Conservation (phyloP, 2,797 vertebrate species). For the Eutrigla gurnardus region DNA sequence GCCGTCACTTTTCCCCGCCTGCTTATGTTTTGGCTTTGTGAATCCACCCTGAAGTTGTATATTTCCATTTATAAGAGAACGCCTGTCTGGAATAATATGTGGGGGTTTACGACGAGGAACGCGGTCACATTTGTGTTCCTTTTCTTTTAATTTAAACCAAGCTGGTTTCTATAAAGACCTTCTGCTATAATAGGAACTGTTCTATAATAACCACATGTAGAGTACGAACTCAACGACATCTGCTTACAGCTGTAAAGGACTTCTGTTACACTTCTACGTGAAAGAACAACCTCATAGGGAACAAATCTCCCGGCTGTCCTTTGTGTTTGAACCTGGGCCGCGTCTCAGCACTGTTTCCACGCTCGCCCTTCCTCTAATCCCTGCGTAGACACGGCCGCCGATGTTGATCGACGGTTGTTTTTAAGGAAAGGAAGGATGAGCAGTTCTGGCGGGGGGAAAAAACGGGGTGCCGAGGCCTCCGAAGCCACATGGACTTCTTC, state of each 20-base stretch:
- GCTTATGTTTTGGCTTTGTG: conserved; percentile 47
- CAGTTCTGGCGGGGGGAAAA: conserved; percentile 15
- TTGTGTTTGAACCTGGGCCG: conserved; percentile 63
- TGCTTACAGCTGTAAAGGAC: conserved; percentile 61
- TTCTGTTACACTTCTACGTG: conserved; percentile 58
- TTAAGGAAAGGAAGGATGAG: conserved; percentile 30
- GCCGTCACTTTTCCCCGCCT: conserved; percentile 23
- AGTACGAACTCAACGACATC: conserved; percentile 30
- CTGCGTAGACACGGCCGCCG: conserved; percentile 54
- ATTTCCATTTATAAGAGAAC: conserved; percentile 65
- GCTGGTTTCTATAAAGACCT: conserved; percentile 44
- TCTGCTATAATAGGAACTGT: conserved; percentile 59
- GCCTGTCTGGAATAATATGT: conserved; percentile 44
- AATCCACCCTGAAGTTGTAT: conserved; percentile 63
- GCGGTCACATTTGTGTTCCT: conserved; percentile 51
- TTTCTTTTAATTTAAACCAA: not conserved
- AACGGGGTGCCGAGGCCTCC: conserved; percentile 34
- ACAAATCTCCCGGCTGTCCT: conserved; percentile 57
- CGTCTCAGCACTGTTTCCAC: conserved; percentile 38
- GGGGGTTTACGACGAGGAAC: conserved; percentile 55
- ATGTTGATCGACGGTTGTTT: conserved; percentile 47
- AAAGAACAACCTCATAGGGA: conserved; percentile 60
- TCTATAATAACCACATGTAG: conserved; percentile 50
- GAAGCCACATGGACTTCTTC: conserved; percentile 54
- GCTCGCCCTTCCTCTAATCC: conserved; percentile 40